Evolutionary conservation across 2,888 invertebrate genomes (phyloP), one percentile per base, ranked within the genome.

Genomic region (Drosophila putrida): DNA sequence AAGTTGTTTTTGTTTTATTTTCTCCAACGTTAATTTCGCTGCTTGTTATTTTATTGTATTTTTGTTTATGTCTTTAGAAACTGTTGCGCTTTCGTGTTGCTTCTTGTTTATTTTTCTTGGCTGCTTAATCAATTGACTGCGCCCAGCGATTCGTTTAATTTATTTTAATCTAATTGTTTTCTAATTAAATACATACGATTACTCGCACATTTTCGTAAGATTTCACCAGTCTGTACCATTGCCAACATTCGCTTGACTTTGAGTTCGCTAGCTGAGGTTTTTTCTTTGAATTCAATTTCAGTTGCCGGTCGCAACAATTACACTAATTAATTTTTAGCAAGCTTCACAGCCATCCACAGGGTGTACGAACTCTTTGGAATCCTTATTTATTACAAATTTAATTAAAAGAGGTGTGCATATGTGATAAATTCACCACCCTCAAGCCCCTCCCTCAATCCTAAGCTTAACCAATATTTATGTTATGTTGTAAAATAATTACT

Each of bases 111-210:
- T 72, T 69, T 68, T 58, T 66, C 41, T 50, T 41, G 51, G 41
- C 44, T 54, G 72, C 46, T 49, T 70, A 65, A 87, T 85, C 89
- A 80, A 87, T 89, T 84, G 85, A 79, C 89, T 85, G 85, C 71
- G 75, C 82, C 78, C 89, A 85, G 75, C 88, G 82, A 74, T 20
- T 57, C 89, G 82, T 87, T 87, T 84, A 82, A 85, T 87, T 85
- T 85, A 85, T 87, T 85, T 80, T 72, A 87, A 85, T 87, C 77
- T 87, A 85, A 85, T 89, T 85, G 84, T 81, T 87, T 85, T 77
- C 69, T 71, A 79, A 83, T 87, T 84, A 77, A 89, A 75, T 27
- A 15, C 36, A 38, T 39, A 31, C 31, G 15, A 44, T 54, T 59
- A 55, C 47, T 53, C 43, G 28, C 43, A 63, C 57, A 67, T 66